Conservation (phyloP, 2,888 invertebrate genomes). For the Masnerella sp. region DNA sequence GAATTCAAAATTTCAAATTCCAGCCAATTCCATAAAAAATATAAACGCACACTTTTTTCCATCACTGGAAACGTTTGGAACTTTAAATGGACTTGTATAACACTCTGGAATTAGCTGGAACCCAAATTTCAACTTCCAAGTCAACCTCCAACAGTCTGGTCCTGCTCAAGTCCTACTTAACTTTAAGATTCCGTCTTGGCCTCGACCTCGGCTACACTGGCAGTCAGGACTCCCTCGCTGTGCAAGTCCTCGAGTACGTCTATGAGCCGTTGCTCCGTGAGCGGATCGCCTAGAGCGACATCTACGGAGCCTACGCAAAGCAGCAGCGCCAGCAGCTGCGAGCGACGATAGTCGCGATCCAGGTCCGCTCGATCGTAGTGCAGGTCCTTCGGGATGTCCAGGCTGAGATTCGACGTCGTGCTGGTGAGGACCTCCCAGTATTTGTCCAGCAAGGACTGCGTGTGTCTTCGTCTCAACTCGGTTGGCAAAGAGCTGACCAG, state of each 20-base stretch:
- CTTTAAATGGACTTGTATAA: too few species aligned
- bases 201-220: conserved; percentile 71
- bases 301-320: conserved; percentile 90
- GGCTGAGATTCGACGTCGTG: conserved; percentile 81
- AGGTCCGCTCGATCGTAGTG: conserved; percentile 80
- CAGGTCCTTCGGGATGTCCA: conserved; percentile 80
- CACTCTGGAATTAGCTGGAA: too few species aligned
- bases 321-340: conserved; percentile 86
- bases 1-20: too few species aligned
- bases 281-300: conserved; percentile 86
- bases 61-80: too few species aligned
- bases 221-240: conserved; percentile 83
- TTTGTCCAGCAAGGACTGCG: conserved; percentile 82
- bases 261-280: conserved; percentile 86
- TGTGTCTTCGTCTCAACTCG: conserved; percentile 83
- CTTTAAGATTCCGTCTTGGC: conserved; percentile 43
- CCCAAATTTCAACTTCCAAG: too few species aligned
- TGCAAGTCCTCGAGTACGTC: conserved; percentile 87
- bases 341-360: conserved; percentile 81
- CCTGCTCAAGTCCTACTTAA: conserved; percentile 6
- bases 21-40: too few species aligned
- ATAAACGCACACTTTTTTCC: too few species aligned
- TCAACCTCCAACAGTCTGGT: background rate
- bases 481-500: conserved; percentile 86
- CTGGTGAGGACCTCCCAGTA: conserved; percentile 84